Evolutionary conservation across 1,140 invertebrate species (phyloP).

Genomic region (Trachymyrmex septentrionalis): DNA sequence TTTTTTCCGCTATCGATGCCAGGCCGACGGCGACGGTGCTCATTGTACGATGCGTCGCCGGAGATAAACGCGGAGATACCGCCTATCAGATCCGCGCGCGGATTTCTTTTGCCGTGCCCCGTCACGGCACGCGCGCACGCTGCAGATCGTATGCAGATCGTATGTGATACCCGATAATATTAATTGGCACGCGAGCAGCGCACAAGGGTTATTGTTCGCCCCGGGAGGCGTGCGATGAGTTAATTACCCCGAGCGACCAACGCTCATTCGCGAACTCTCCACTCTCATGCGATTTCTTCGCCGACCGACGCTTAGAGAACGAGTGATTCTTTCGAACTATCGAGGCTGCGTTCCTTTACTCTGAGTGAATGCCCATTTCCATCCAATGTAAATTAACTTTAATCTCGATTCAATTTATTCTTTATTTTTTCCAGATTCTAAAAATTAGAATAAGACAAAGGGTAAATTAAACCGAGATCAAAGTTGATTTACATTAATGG

Average conservation of each 20-base stretch:
- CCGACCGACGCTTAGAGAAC: too few relatives aligned
- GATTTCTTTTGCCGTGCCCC: slow-evolving; percentile 57
- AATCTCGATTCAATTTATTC: too few relatives aligned
- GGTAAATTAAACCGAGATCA: too few relatives aligned
- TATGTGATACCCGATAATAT: slow-evolving; percentile 68
- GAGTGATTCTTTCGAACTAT: too few relatives aligned
- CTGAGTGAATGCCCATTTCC: too few relatives aligned
- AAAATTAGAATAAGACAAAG: too few relatives aligned
- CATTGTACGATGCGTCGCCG: slow-evolving; percentile 30
- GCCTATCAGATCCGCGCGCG: slow-evolving; percentile 69
- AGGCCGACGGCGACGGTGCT: slow-evolving; percentile 38
- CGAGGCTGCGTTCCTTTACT: too few relatives aligned
- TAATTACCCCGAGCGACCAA: slow-evolving; percentile 60
- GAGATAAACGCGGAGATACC: slow-evolving; percentile 70
- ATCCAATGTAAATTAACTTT: too few relatives aligned
- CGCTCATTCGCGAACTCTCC: not conserved
- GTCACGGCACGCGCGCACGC: slow-evolving; percentile 46
- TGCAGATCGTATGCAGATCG: slow-evolving; percentile 25
- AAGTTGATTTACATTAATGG: too few relatives aligned
- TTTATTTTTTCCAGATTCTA: too few relatives aligned
- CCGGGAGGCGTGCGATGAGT: slow-evolving; percentile 65
- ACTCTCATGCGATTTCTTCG: not conserved
- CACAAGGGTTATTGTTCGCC: slow-evolving; percentile 69
- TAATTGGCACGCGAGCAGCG: slow-evolving; percentile 72
- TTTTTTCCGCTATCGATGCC: slow-evolving; percentile 14